phyloP scores from a whole-genome alignment of 1,140 invertebrate species.

The Drosophila repleta region DNA sequence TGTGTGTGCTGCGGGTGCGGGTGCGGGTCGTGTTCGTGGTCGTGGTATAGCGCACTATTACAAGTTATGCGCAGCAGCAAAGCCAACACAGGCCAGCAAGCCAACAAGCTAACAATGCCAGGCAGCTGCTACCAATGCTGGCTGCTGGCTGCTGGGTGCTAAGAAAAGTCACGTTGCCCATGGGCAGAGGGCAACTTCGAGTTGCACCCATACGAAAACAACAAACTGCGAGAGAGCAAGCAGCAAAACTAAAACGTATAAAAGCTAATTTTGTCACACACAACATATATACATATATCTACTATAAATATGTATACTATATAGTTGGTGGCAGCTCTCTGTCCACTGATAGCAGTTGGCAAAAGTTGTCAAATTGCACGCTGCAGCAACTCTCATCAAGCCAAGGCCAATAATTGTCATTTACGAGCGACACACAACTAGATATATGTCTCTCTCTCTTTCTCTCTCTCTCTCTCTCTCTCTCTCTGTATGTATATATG shows the following conservation, averaged over 20 bases:
- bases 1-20: slow-evolving; percentile 5
- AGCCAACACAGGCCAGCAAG: slow-evolving; percentile 17
- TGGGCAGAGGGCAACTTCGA: slow-evolving; percentile 21
- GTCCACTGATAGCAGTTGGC: slow-evolving; percentile 9
- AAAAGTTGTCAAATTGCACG: slow-evolving; percentile 29
- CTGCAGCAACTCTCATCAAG: slow-evolving; percentile 25
- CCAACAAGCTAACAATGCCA: slow-evolving; percentile 16
- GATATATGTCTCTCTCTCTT: no score
- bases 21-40: slow-evolving; percentile 46
- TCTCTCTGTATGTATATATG: no score
- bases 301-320: no score
- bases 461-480: no score
- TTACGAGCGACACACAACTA: no score
- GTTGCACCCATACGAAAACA: slow-evolving; percentile 19
- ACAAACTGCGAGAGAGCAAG: slow-evolving; percentile 21
- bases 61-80: slow-evolving; percentile 57
- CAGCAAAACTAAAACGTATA: slow-evolving; percentile 9
- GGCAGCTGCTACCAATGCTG: slow-evolving; percentile 1
- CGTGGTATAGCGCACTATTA: no score
- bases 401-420: slow-evolving; percentile 43
- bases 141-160: slow-evolving; percentile 10
- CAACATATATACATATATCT: no score
- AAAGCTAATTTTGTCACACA: slow-evolving; percentile 11
- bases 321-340: not conserved
- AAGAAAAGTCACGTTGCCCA: slow-evolving; percentile 31